phyloP scores from a whole-genome alignment of 2,888 invertebrate genomes.

The Parelbella ahira region DNA sequence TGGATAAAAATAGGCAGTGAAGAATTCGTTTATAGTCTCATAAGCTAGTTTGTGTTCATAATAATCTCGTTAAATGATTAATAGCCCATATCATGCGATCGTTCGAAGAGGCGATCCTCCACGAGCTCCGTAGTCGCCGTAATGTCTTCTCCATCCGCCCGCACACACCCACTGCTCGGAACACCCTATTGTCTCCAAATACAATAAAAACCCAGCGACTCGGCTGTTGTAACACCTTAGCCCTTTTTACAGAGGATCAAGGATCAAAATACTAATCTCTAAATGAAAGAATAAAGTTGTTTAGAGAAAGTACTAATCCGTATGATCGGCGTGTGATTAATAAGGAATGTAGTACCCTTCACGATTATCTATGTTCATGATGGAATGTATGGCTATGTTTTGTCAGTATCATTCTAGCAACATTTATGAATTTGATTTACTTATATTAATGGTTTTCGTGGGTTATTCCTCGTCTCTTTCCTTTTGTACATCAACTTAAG shows the following conservation, averaged over 20 bases:
- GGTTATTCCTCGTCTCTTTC: too few relatives aligned
- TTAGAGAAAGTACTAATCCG: constrained; percentile 1
- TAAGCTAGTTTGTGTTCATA: too few relatives aligned
- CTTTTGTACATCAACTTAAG: too few relatives aligned
- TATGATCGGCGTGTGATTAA: constrained; percentile 16
- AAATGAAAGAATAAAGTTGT: neutral
- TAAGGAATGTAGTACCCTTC: constrained; percentile 31
- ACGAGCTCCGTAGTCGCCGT: constrained; percentile 15
- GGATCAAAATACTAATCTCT: constrained; percentile 9
- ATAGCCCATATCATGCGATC: constrained; percentile 10
- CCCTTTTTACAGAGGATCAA: constrained; percentile 22
- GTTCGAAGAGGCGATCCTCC: constrained; percentile 6
- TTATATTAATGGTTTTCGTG: too few relatives aligned
- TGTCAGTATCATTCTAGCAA: too few relatives aligned
- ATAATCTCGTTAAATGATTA: constrained; percentile 3
- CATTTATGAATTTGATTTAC: too few relatives aligned
- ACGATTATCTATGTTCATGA: constrained; percentile 34
- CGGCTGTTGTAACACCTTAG: neutral
- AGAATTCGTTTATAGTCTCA: too few relatives aligned
- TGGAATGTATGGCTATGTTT: too few relatives aligned
- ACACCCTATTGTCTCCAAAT: constrained; percentile 37
- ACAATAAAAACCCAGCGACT: constrained; percentile 34
- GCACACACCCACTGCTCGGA: constrained; percentile 33
- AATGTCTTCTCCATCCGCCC: constrained; percentile 35
- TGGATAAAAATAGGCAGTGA: too few relatives aligned